Conservation (phyloP, 1,140 invertebrate species). For the Bombus pyrosoma region DNA sequence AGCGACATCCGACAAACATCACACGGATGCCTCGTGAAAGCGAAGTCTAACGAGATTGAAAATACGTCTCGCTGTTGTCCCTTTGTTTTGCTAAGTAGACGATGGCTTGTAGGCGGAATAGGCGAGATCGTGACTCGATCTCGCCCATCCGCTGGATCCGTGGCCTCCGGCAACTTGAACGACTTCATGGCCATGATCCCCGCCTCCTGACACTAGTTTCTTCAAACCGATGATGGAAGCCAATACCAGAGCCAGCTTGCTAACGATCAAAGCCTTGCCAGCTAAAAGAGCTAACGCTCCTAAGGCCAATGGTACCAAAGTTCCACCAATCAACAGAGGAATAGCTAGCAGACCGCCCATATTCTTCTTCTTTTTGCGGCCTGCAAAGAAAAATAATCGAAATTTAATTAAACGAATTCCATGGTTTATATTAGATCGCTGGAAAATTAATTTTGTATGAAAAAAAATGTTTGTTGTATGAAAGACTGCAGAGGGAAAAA, state of each 20-base stretch:
- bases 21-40: constrained; percentile 32
- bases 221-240: constrained; percentile 92
- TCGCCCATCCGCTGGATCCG: constrained; percentile 81
- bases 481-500: background rate
- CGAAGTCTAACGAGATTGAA: constrained; percentile 39
- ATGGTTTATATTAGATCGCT: background rate
- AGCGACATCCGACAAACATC: constrained; percentile 11
- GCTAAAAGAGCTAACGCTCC: constrained; percentile 90
- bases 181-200: constrained; percentile 86
- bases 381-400: constrained; percentile 73
- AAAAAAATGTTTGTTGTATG: background rate
- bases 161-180: constrained; percentile 88
- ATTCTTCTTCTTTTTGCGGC: constrained; percentile 87
- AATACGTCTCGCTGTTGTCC: constrained; percentile 9
- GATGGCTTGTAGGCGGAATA: constrained; percentile 80
- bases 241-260: constrained; percentile 90
- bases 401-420: background rate
- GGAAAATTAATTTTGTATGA: no score
- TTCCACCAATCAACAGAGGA: constrained; percentile 89
- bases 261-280: constrained; percentile 92
- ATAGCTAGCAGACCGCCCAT: constrained; percentile 88
- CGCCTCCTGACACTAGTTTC: constrained; percentile 87
- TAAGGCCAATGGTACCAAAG: constrained; percentile 90
- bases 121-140: constrained; percentile 79
- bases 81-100: constrained; percentile 67